Evolutionary conservation across 2,113 vertebrate genomes (phyloP).

Genomic region (Mastomys coucha): DNA sequence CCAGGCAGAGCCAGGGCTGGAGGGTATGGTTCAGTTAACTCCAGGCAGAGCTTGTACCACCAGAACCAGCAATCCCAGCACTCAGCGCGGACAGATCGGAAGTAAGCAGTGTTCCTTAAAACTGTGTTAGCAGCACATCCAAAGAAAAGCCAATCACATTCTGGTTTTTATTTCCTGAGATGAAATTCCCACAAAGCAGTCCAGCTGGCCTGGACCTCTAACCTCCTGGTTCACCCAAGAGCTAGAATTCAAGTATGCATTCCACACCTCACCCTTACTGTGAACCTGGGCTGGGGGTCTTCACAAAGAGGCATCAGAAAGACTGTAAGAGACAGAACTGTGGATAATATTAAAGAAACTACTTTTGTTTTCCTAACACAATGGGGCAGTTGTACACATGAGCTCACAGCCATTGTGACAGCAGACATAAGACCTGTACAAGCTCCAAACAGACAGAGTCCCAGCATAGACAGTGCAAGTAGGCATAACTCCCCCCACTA

Average conservation of each 20-base stretch:
- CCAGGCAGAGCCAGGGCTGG: no score
- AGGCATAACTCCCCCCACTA: not conserved
- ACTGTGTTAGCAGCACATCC: not conserved
- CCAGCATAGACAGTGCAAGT: not conserved
- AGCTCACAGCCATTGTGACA: not conserved
- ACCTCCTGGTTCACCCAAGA: not conserved
- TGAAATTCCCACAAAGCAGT: no score
- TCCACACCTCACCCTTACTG: not conserved
- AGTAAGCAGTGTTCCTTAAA: not conserved
- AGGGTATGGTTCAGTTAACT: no score
- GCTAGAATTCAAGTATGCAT: not conserved
- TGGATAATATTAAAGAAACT: not conserved
- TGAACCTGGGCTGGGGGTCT: not conserved
- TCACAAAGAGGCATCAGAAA: not conserved
- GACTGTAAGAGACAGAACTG: not conserved
- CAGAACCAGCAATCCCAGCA: not conserved
- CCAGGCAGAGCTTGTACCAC: no score
- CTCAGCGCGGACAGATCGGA: not conserved
- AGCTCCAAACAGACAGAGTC: not conserved
- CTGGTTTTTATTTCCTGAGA: not conserved
- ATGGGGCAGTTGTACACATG: not conserved
- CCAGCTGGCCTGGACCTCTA: not conserved
- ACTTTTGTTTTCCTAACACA: not conserved
- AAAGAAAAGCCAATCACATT: not conserved
- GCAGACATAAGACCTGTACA: not conserved